Evolutionary conservation across 2,797 vertebrate genomes (phyloP).

Genomic region (Xiphophorus birchmanni): DNA sequence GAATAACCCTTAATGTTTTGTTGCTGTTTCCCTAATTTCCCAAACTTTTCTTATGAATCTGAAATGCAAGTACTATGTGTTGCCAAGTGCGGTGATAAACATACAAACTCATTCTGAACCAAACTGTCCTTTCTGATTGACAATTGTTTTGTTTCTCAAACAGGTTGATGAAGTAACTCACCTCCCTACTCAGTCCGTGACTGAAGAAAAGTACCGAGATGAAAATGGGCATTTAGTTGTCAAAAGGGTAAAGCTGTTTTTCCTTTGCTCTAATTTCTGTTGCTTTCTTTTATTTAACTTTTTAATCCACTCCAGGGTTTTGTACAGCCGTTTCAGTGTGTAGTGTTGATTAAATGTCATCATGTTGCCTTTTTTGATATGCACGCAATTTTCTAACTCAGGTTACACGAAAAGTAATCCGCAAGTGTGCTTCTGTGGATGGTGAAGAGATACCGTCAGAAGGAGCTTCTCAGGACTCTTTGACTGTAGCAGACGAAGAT

Average conservation of each 20-base stretch:
- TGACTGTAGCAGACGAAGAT: conserved; percentile 79
- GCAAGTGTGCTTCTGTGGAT: conserved; percentile 84
- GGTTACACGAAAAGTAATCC: conserved; percentile 90
- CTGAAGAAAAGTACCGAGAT: conserved; percentile 89
- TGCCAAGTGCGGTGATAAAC: conserved; percentile 7
- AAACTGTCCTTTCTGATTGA: conserved; percentile 16
- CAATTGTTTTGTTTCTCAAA: conserved; percentile 31
- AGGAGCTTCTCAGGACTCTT: conserved; percentile 75
- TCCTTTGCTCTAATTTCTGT: background rate
- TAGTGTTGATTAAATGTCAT: background rate
- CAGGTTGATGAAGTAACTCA: conserved; percentile 89
- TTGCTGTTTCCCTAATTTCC: conserved; percentile 28
- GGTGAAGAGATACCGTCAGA: conserved; percentile 85
- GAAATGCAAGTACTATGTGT: conserved; percentile 13
- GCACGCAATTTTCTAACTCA: conserved; percentile 50
- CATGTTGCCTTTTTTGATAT: background rate
- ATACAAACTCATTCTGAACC: background rate
- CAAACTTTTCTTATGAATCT: conserved; percentile 19
- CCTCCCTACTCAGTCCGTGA: conserved; percentile 85
- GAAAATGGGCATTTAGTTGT: conserved; percentile 88
- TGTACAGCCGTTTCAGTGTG: background rate
- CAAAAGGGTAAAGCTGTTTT: conserved; percentile 84
- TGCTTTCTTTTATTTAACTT: background rate
- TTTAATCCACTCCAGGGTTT: background rate
- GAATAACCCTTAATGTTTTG: conserved; percentile 35